Evolutionary conservation across 1,140 invertebrate genomes (phyloP), one percentile per base, ranked within the genome.

Genomic region (Phocides pigmalion): DNA sequence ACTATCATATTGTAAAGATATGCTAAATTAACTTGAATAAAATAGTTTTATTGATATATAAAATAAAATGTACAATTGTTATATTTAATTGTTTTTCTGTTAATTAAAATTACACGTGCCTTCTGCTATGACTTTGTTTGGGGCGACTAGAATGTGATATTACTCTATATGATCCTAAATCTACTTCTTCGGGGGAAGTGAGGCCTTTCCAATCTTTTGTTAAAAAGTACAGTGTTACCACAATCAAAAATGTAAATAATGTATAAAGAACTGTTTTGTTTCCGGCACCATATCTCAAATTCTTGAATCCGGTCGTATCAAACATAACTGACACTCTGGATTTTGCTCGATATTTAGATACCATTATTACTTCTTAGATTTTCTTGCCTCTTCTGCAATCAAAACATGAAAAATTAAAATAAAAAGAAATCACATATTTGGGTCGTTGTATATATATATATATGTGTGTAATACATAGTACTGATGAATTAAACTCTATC

Each of bases 161-260:
- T 5, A 74, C 16, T 64, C 70, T 53, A 2, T 76, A 64, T 28
- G 75, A 71, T n/a, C 81, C 82, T 25, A 89, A 66, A 49, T 89
- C 84, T 11, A 89, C 74, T 79, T 87, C 87, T 54, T 89, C 87
- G 0, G 87, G 84, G 1, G 70, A 50, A 15, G 76, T 84, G 16
- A 80, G 71, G 5, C 77, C 72, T 64, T 83, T 84, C 87, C 83
- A 89, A 51, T 87, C 75, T 15, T 77, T 80, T 2, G 77, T 84
- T 14, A 68, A 22, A 4, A 79, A 49, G 51, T 84, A 89, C 39
- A 88, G 25, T 9, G 47, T 47, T 2, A 83, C 12, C 0, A 84
- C 64, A 3, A 78, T 39, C 15, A 83, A 15, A 53, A 84, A 79
- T 11, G 71, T 72, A 5, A 84, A n/a, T 19, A 80, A 25, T 2